A percentile compares a stretch with the other conserved stretches of the same genome.
Evolutionary conservation across 2,888 invertebrate species (phyloP).

Genomic region (Brachyptera risi): DNA sequence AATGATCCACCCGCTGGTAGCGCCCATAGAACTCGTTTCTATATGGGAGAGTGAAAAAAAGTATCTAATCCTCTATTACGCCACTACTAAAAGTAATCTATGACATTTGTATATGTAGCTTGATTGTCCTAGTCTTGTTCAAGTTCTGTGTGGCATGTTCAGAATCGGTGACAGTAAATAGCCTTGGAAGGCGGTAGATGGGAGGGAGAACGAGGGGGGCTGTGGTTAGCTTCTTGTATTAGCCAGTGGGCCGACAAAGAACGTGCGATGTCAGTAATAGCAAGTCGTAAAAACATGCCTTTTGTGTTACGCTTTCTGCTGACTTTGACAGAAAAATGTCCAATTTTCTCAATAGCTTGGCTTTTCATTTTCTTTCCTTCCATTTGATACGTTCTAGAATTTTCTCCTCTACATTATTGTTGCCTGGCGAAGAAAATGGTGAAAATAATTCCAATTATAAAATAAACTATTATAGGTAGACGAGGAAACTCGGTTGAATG

Average conservation of each 20-base stretch:
- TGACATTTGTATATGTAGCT: no score
- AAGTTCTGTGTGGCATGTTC: no score
- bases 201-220: no score
- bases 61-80: no score
- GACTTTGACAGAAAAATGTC: constrained; percentile 16
- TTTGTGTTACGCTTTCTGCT: constrained; percentile 14
- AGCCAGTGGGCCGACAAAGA: not conserved
- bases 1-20: no score
- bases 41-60: no score
- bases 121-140: no score
- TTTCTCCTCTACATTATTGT: not conserved
- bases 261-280: constrained; percentile 14
- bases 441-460: not conserved
- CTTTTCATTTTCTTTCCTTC: constrained; percentile 2
- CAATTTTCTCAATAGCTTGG: constrained; percentile 6
- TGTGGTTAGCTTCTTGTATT: no score
- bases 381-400: constrained; percentile 3
- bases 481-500: not conserved
- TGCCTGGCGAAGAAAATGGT: not conserved
- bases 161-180: no score
- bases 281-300: constrained; percentile 12
- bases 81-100: no score
- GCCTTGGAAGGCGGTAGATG: no score
- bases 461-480: not conserved
- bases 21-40: no score